These are phyloP conservation scores for Eulacestoma nigropectus DNA, from an alignment of 2,113 vertebrate genomes.

Conservation along the genomic window DNA sequence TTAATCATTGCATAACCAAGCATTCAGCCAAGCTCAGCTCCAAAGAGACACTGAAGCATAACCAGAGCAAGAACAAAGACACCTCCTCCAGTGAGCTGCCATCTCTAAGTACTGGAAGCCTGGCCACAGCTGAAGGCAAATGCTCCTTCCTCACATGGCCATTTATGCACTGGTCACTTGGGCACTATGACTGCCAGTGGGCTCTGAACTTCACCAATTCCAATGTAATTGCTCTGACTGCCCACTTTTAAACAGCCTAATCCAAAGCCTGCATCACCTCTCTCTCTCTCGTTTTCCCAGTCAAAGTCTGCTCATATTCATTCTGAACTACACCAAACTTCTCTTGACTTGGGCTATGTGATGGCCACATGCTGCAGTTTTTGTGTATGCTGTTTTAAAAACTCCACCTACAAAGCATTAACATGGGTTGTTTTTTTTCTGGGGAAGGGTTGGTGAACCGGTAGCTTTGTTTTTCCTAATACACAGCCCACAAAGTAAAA, in stretches of 20 bases:
- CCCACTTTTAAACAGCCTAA: neutral
- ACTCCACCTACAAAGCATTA: neutral
- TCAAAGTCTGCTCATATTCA: neutral
- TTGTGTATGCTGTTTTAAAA: rapidly evolving
- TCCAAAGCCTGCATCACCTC: neutral
- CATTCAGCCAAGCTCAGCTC: neutral
- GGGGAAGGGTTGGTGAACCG: neutral
- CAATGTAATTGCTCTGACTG: neutral
- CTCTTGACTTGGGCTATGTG: neutral
- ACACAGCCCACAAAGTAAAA: neutral
- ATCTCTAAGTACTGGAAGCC: rapidly evolving
- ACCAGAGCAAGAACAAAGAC: neutral
- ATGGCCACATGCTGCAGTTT: neutral
- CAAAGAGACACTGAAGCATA: neutral
- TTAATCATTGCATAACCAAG: neutral
- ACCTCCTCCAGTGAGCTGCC: neutral
- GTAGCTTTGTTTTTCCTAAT: neutral
- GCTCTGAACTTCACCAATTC: neutral
- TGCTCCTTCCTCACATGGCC: rapidly evolving
- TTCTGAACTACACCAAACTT: neutral
- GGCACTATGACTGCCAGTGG: rapidly evolving
- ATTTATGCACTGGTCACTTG: neutral
- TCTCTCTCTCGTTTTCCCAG: neutral
- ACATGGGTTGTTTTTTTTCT: neutral
- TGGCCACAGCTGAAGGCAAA: neutral